phyloP scores from a whole-genome alignment of 2,888 invertebrate species.

The Pherbina coryleti region DNA sequence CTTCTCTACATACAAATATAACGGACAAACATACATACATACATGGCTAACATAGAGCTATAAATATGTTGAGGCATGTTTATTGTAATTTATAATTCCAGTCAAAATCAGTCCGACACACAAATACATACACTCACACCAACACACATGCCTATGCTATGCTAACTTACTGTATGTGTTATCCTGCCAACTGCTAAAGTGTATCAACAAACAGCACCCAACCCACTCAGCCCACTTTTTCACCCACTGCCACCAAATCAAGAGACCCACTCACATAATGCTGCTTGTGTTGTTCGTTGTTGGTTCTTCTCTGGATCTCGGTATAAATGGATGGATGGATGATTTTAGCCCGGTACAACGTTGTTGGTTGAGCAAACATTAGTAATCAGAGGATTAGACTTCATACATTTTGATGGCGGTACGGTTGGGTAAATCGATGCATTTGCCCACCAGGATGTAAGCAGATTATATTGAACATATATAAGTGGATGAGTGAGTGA shows the following conservation, averaged over 20 bases:
- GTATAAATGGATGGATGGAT: not conserved
- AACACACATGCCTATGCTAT: not conserved
- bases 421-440: not conserved
- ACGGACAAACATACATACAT: not conserved
- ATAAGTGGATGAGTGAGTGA: not conserved
- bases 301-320: not conserved
- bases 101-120: conserved; percentile 22
- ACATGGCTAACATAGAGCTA: not conserved
- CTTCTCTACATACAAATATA: not conserved
- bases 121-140: not conserved
- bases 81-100: conserved; percentile 32
- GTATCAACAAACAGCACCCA: too few species aligned
- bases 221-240: too few species aligned
- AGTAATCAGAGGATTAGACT: conserved; percentile 32
- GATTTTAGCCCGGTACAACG: not conserved
- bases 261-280: not conserved
- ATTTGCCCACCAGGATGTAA: not conserved
- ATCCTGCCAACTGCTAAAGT: too few species aligned
- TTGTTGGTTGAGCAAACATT: conserved; percentile 7
- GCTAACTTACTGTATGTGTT: too few species aligned
- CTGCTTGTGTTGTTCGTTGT: not conserved
- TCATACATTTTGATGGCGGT: conserved; percentile 3
- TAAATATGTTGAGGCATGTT: conserved; percentile 25
- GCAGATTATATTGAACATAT: conserved; percentile 6
- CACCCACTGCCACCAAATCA: not conserved